These are phyloP conservation scores for Temnopleurus reevesii DNA, from an alignment of 53 echinoderm and acorn worm species.

Conservation along the genomic window DNA sequence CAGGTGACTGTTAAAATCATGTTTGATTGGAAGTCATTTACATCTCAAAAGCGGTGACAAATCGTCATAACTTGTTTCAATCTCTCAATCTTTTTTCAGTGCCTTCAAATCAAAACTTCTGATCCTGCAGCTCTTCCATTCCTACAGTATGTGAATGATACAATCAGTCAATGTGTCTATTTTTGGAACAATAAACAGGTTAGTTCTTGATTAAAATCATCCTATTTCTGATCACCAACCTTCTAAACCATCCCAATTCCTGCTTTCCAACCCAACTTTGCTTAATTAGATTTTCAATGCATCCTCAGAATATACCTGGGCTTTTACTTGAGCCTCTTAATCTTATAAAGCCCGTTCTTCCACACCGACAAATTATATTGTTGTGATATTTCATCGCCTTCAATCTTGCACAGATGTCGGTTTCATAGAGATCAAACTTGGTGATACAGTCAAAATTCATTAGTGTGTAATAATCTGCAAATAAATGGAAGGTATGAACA, in stretches of 20 bases:
- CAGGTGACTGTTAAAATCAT: no score
- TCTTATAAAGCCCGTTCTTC: slow-evolving; percentile 6
- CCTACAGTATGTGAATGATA: no score
- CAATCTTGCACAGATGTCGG: background rate
- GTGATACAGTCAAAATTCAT: slow-evolving; percentile 23
- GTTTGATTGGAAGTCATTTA: no score
- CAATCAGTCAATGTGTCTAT: background rate
- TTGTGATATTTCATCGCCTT: background rate
- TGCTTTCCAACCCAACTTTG: background rate
- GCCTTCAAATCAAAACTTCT: no score
- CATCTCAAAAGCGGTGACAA: no score
- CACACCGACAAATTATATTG: background rate
- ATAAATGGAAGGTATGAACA: no score
- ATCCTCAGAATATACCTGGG: background rate
- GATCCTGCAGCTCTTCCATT: no score
- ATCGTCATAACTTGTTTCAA: no score
- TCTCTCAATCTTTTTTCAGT: no score
- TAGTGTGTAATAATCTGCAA: background rate
- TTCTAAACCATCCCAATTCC: background rate
- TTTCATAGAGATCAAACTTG: background rate
- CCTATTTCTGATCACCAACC: background rate
- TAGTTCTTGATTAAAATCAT: background rate
- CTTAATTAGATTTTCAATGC: slow-evolving; percentile 37
- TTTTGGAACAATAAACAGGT: background rate
- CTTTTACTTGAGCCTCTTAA: background rate